phyloP scores from a whole-genome alignment of 2,113 vertebrate species.

The Eidolon helvum region DNA sequence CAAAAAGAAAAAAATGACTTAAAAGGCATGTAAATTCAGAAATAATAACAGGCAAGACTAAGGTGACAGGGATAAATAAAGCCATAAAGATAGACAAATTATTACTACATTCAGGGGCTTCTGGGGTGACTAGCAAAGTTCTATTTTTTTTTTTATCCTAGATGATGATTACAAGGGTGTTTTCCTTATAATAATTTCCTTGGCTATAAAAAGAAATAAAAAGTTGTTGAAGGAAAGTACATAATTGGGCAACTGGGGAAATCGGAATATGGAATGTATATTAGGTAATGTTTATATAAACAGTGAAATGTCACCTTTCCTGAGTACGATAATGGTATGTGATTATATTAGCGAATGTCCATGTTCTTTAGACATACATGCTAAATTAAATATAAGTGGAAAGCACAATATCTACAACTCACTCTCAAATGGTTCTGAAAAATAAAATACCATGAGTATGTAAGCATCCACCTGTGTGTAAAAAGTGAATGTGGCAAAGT shows the following conservation, averaged over 20 bases:
- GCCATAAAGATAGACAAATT: conserved; percentile 8
- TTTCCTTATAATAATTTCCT: conserved; percentile 14
- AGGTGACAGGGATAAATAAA: neutral
- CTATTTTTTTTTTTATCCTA: neutral
- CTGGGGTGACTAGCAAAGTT: neutral
- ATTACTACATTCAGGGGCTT: neutral
- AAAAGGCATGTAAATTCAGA: neutral
- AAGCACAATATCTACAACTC: neutral
- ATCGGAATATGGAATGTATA: neutral
- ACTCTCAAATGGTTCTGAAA: neutral
- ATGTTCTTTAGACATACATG: neutral
- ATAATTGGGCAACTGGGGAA: neutral
- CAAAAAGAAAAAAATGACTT: neutral
- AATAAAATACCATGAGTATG: neutral
- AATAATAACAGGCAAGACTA: conserved; percentile 5
- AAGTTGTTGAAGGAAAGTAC: conserved; percentile 11
- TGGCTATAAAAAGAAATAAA: neutral
- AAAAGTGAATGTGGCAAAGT: neutral
- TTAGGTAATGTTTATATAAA: neutral
- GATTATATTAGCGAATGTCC: neutral
- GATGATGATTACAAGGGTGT: neutral
- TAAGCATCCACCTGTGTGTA: neutral
- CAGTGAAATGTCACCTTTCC: conserved; percentile 30
- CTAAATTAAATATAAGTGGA: neutral
- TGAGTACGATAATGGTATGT: neutral